Conservation (phyloP, 2,797 vertebrate genomes). For the Gorsachius magnificus region DNA sequence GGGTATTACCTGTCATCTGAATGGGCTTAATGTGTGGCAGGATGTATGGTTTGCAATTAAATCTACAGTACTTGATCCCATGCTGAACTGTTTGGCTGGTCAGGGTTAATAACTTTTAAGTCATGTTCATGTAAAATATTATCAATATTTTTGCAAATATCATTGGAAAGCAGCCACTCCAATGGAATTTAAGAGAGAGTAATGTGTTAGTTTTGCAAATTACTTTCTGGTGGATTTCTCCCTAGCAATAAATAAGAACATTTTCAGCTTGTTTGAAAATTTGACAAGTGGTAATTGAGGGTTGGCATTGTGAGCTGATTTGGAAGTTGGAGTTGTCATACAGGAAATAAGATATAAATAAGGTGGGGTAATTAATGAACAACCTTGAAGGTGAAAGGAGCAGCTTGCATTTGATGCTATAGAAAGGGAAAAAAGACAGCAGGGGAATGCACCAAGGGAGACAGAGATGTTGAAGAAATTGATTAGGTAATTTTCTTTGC, state of each 20-base stretch:
- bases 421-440: background rate
- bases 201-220: background rate
- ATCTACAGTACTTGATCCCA: background rate
- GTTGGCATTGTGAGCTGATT: background rate
- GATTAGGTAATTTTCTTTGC: background rate
- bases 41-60: background rate
- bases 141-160: background rate
- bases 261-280: conserved; percentile 15
- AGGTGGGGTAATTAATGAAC: background rate
- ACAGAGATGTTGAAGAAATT: background rate
- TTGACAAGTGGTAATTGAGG: conserved; percentile 12
- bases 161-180: background rate
- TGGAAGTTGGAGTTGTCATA: background rate
- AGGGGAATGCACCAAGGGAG: background rate
- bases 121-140: background rate
- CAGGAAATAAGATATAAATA: background rate
- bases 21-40: background rate
- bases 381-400: background rate
- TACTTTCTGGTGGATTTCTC: background rate
- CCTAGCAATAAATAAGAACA: background rate
- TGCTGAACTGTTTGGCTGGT: background rate
- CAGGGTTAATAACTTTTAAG: background rate
- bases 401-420: background rate
- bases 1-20: background rate
- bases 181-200: background rate